Base-by-base conservation (phyloP, 2,113 vertebrate genomes). In the Nycticorax nycticorax region DNA sequence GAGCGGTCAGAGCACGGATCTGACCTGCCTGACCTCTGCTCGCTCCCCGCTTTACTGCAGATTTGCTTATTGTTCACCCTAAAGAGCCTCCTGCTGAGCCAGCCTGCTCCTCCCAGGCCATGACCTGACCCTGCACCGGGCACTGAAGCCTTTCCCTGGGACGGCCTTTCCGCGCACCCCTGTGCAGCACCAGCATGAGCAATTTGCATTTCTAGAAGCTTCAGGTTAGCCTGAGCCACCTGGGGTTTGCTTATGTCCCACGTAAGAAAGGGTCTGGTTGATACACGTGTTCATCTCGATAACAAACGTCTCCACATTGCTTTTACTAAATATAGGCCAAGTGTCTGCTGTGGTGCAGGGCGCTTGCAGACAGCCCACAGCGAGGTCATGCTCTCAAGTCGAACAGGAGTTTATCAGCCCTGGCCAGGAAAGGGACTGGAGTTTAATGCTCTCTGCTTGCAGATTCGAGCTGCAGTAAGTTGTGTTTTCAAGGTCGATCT, bases 111-210 rank as follows among this genome's bases (percentile, higher is more conserved):
- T 35, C 26, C 33, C 1, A 5, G 66, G 59, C 71, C 12, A 0
- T 56, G 88, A 68, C 85, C 82, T 79, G 75, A 45, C 2, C 6
- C 79, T 43, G 52, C 68, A 33, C 7, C 0, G 3, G 53, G 45
- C 3, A 1, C 78, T n/a, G 35, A 45, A 48, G 37, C 68, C 39
- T 80, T 77, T 74, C 47, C 62, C 53, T 59, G 28, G n/a, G 87
- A 26, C 0, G 0, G 2, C 3, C 1, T 71, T 92, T 91, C 67
- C 66, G 21, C 0, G 0, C 37, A 1, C 1, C 32, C 24, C 63
- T 43, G 64, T 1, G 0, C 37, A 52, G 27, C 6, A 2, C n/a
- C 4, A 3, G n/a, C 33, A 45, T 0, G 0, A 82, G 35, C 43
- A 76, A 10, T 94, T 72, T 68, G 74, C 69, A 79, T 95, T 93